Evolutionary conservation across 2,888 invertebrate species (phyloP), one percentile per base, ranked within the genome.

Genomic region (Strigamia crassipes): DNA sequence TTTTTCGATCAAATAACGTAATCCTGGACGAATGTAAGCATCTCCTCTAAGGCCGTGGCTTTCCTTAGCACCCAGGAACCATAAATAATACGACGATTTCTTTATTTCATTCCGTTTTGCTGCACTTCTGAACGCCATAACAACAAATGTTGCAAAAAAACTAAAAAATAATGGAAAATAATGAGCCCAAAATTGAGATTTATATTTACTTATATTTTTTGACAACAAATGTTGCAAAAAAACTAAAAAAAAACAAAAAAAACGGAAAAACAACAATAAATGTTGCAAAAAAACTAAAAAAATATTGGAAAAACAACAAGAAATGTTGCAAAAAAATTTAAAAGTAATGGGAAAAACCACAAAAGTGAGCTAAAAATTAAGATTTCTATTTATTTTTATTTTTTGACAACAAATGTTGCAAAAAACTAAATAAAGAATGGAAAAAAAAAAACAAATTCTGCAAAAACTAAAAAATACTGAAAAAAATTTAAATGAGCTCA

Each of bases 21-120:
- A 92, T 83, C 96, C 95, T 13, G 96, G 94, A 83, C 94, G 90
- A 82, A 96, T 94, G 84, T 87, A 95, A 87, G 95, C 94, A 85
- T 94, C 92, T 41, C 97, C 96, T 0, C 95, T 90, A 34, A 96
- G 89, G 0, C 95, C 97, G 85, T 94, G 93, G 82, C 96, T 94
- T 90, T 98, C 97, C 89, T 96, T 94, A 86, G 97, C 97, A 27
- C 98, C 98, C 86, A 98, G 91, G 90, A 97, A 90, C 87, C 89
- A 89, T 46, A 90, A 90, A 84, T 90, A 90, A 85, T 89, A 90
- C 83, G 89, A 89, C 9, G 88, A 87, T 83, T 88, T 88, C 82
- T 87, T 86, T 41, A 86, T 83, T 77, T 86, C 85, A 82, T 85
- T 85, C 18, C 84, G 82, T 42, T 84, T 85, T 21, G 61, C 77